A percentile compares a stretch with the other conserved stretches of the same genome.
phyloP scores from a whole-genome alignment of 2,888 invertebrate genomes.

The Brassicogethes aeneus region DNA sequence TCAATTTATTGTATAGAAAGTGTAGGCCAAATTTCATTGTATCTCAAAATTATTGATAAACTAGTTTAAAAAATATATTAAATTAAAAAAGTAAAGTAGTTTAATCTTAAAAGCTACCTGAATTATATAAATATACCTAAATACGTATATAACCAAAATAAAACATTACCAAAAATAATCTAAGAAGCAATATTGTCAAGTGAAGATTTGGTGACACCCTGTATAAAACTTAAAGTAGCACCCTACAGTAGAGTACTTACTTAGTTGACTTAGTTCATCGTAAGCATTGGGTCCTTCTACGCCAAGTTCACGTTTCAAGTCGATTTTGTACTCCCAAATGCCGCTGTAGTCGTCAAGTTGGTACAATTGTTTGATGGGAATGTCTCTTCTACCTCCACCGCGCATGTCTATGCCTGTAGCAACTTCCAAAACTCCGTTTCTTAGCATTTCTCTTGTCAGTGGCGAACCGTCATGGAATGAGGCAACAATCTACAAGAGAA shows the following conservation, averaged over 20 bases:
- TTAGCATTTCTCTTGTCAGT: constrained; percentile 54
- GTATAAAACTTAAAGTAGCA: too few relatives aligned
- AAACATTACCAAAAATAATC: too few relatives aligned
- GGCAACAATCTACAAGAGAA: constrained; percentile 58
- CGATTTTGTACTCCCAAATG: constrained; percentile 76
- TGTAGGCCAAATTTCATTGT: too few relatives aligned
- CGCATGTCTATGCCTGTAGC: constrained; percentile 52
- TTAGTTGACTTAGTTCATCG: constrained; percentile 29
- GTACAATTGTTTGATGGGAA: constrained; percentile 52
- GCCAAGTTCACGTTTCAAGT: constrained; percentile 60
- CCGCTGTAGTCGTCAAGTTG: constrained; percentile 61
- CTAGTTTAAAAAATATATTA: too few relatives aligned
- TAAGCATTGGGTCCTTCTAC: constrained; percentile 29
- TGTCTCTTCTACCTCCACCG: constrained; percentile 54
- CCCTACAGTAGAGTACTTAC: constrained; percentile 12
- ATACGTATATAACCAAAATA: too few relatives aligned
- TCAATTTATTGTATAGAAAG: too few relatives aligned
- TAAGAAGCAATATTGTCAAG: too few relatives aligned
- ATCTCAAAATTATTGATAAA: too few relatives aligned
- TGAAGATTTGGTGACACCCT: too few relatives aligned
- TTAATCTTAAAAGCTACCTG: too few relatives aligned
- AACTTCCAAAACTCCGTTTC: constrained; percentile 58
- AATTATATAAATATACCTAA: too few relatives aligned
- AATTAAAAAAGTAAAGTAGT: too few relatives aligned
- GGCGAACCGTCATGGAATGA: constrained; percentile 88